Evolutionary conservation across 1,140 invertebrate species (phyloP).

Genomic region (Drosophila virilis): DNA sequence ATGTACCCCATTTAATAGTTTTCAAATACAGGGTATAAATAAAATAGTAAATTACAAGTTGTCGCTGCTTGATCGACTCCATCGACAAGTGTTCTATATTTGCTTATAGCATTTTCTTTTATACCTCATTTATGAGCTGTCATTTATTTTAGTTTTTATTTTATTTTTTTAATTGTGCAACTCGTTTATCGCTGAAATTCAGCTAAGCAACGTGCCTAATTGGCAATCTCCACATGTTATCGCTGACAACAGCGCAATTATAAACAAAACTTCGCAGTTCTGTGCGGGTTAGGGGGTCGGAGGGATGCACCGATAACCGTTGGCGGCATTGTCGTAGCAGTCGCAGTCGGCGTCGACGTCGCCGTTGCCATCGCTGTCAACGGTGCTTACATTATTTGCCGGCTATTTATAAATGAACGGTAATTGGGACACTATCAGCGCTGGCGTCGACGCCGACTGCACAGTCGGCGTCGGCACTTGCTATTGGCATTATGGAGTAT

Average conservation of each 20-base stretch:
- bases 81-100: slow-evolving; percentile 19
- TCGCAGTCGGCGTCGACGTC: slow-evolving; percentile 9
- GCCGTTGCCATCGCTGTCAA: slow-evolving; percentile 17
- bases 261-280: slow-evolving; percentile 4
- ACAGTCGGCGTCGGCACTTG: slow-evolving; percentile 24
- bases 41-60: not conserved
- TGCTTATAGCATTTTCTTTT: slow-evolving; percentile 7
- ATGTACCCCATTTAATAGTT: not conserved
- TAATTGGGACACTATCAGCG: slow-evolving; percentile 52
- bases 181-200: slow-evolving; percentile 5
- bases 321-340: slow-evolving; percentile 19
- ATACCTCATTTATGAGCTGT: slow-evolving; percentile 12
- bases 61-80: not conserved
- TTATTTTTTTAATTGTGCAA: slow-evolving; percentile 1
- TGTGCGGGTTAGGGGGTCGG: too few species aligned
- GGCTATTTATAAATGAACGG: slow-evolving; percentile 52
- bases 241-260: slow-evolving; percentile 30
- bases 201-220: slow-evolving; percentile 15
- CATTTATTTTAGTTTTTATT: not conserved
- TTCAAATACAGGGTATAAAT: not conserved
- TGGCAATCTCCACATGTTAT: slow-evolving; percentile 35
- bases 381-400: slow-evolving; percentile 33
- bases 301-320: slow-evolving; percentile 18
- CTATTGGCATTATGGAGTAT: slow-evolving; percentile 33
- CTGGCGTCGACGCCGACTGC: slow-evolving; percentile 28